phyloP scores from a whole-genome alignment of 1,140 invertebrate genomes.

The Neotoxoptera formosana region DNA sequence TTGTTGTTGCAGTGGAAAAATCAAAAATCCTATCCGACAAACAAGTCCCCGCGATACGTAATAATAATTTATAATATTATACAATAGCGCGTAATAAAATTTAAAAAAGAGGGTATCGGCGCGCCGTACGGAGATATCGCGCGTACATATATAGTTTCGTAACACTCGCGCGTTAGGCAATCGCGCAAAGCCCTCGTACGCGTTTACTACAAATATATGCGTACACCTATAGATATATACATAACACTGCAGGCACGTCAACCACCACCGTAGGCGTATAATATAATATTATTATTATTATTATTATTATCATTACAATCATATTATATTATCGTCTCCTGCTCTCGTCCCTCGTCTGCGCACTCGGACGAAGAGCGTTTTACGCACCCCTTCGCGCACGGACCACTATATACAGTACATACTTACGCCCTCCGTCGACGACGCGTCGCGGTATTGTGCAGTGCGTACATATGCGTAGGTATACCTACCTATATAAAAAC shows the following conservation, averaged over 20 bases:
- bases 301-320: not conserved
- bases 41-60: not conserved
- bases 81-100: not conserved
- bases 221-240: too few relatives aligned
- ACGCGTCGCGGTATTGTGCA: not conserved
- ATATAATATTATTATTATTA: too few relatives aligned
- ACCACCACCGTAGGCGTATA: conserved; percentile 13
- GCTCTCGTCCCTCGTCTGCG: not conserved
- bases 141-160: not conserved
- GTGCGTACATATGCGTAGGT: too few relatives aligned
- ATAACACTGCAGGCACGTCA: not conserved
- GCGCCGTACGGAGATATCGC: not conserved
- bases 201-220: not conserved
- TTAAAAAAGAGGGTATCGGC: not conserved
- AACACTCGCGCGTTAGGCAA: conserved; percentile 15
- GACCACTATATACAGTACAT: too few relatives aligned
- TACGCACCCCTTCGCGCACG: not conserved
- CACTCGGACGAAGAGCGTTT: conserved; percentile 12
- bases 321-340: not conserved
- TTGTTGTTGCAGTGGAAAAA: not conserved
- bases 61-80: conserved; percentile 1
- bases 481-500: not conserved
- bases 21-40: not conserved
- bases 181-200: not conserved
- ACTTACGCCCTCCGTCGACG: conserved; percentile 7